Evolutionary conservation across 2,797 vertebrate species (phyloP).

Genomic region (Nyctalus aviator): DNA sequence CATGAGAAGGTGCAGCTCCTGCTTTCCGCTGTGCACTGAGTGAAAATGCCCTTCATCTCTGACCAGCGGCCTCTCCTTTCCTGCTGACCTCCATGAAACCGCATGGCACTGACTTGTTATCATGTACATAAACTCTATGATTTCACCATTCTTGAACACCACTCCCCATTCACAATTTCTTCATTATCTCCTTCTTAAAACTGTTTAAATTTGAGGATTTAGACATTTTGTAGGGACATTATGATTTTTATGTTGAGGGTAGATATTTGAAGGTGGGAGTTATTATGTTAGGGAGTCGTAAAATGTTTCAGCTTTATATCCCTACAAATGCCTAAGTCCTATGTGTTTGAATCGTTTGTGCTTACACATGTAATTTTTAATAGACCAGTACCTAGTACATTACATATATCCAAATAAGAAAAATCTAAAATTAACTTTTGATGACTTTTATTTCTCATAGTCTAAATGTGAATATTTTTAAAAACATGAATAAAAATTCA

Average conservation of each 20-base stretch:
- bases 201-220: background rate
- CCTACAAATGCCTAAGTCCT: background rate
- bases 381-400: background rate
- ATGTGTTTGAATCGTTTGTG: background rate
- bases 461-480: background rate
- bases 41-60: background rate
- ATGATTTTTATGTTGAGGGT: background rate
- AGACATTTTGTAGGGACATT: background rate
- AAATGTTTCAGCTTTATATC: background rate
- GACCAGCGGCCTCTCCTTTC: background rate
- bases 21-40: background rate
- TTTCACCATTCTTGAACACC: background rate
- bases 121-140: background rate
- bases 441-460: conserved; percentile 5
- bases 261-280: conserved; percentile 7
- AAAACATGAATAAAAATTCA: background rate
- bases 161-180: background rate
- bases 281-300: background rate
- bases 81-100: background rate
- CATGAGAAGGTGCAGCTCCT: fast-evolving
- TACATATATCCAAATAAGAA: background rate
- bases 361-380: conserved; percentile 46
- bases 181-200: background rate
- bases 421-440: background rate
- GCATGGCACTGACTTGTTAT: background rate